These are phyloP conservation scores for Vicugna pacos DNA, from an alignment of 2,113 vertebrate genomes.

Conservation along the genomic window DNA sequence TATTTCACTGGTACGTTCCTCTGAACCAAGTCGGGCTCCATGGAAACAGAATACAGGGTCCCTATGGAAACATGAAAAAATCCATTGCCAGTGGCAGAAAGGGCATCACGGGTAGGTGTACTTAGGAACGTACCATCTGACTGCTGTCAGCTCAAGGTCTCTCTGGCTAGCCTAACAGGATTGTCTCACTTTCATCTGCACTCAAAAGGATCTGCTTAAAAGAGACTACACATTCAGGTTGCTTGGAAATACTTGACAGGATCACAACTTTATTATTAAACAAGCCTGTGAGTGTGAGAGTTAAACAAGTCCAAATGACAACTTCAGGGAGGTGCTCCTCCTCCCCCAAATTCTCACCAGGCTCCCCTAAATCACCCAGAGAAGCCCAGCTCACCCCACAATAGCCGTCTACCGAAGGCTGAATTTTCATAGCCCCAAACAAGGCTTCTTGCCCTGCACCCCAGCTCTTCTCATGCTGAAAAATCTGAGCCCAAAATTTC, in stretches of 20 bases:
- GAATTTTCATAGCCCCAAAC: background rate
- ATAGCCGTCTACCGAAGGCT: background rate
- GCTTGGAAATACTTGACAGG: conserved; percentile 51
- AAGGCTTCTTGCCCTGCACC: background rate
- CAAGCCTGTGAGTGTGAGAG: conserved; percentile 10
- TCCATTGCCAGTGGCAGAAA: background rate
- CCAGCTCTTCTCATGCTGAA: background rate
- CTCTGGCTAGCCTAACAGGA: conserved; percentile 23
- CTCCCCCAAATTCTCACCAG: background rate
- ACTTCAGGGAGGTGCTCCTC: background rate
- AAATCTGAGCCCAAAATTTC: background rate
- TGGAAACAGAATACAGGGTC: conserved; percentile 73
- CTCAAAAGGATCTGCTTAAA: conserved; percentile 22
- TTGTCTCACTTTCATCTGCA: conserved; percentile 46
- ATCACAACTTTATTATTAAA: conserved; percentile 58
- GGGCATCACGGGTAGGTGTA: conserved; percentile 40
- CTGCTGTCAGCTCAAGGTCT: background rate
- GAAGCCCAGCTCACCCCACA: background rate
- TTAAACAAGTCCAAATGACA: conserved; percentile 1
- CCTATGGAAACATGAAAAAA: conserved; percentile 80
- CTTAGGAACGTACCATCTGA: background rate
- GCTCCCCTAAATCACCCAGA: background rate
- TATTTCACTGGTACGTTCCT: conserved; percentile 68
- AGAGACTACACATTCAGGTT: background rate
- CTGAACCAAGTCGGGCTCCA: conserved; percentile 60